A percentile compares a stretch with the other conserved stretches of the same genome.
Evolutionary conservation across 2,888 invertebrate species (phyloP).

Genomic region (Cataglyphis cursor): DNA sequence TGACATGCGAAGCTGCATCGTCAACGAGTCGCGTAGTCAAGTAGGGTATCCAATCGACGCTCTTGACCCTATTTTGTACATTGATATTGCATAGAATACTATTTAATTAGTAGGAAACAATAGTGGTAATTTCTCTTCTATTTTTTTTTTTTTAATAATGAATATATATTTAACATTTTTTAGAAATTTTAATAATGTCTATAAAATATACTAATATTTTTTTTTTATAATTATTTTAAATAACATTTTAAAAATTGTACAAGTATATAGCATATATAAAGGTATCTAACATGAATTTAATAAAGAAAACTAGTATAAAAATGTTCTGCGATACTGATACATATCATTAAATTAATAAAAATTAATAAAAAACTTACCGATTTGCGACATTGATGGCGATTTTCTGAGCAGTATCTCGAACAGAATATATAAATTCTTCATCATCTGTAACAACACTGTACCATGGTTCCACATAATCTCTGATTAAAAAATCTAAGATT

Average conservation of each 20-base stretch:
- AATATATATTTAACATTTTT: not conserved
- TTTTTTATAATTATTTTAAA: no score
- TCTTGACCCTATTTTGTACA: slow-evolving; percentile 89
- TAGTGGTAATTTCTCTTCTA: not conserved
- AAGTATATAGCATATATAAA: not conserved
- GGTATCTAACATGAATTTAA: not conserved
- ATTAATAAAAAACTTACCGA: slow-evolving; percentile 83
- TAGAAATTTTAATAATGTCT: not conserved
- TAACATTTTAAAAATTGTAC: not conserved
- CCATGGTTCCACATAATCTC: slow-evolving; percentile 94
- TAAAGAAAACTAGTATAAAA: not conserved
- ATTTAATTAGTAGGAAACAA: slow-evolving; percentile 25
- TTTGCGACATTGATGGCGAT: slow-evolving; percentile 90
- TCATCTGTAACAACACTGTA: slow-evolving; percentile 91
- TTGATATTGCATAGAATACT: not conserved
- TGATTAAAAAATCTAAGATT: slow-evolving; percentile 93
- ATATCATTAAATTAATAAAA: not conserved
- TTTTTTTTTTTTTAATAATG: not conserved
- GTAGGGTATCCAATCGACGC: slow-evolving; percentile 96
- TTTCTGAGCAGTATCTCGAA: slow-evolving; percentile 91
- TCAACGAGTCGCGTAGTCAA: slow-evolving; percentile 95
- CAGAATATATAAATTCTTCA: slow-evolving; percentile 91
- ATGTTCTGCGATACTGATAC: not conserved
- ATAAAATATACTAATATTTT: no score
- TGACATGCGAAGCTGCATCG: slow-evolving; percentile 95